Conservation (phyloP, 2,113 vertebrate species). For the Cinclus mexicanus region DNA sequence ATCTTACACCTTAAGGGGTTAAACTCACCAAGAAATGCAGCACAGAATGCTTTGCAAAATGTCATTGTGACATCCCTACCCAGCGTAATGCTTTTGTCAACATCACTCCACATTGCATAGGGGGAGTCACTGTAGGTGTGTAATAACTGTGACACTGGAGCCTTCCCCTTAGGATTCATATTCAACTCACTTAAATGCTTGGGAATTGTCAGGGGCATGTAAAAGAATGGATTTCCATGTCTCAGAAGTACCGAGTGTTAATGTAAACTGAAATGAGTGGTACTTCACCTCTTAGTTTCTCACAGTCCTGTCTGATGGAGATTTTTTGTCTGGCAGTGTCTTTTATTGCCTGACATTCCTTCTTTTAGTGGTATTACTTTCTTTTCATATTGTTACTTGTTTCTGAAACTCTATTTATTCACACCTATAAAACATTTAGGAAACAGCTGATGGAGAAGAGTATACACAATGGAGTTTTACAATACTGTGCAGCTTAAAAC, state of each 20-base stretch:
- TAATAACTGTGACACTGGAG: background rate
- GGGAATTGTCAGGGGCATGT: background rate
- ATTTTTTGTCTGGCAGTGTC: background rate
- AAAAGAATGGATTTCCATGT: background rate
- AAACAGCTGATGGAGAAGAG: background rate
- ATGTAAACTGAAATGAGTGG: background rate
- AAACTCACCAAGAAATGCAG: background rate
- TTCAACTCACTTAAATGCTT: background rate
- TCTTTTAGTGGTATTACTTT: background rate
- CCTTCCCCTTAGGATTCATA: background rate
- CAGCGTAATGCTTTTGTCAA: background rate
- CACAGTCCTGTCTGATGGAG: background rate
- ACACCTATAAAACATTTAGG: background rate
- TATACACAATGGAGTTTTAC: background rate
- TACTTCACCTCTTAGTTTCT: background rate
- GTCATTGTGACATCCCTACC: background rate
- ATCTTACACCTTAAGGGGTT: background rate
- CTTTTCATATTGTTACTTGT: background rate
- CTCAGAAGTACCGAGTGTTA: background rate
- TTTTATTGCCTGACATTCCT: background rate
- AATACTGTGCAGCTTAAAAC: background rate
- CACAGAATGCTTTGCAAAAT: background rate
- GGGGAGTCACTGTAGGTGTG: background rate
- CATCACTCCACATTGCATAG: background rate
- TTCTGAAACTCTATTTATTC: background rate